Base-by-base conservation (phyloP, 2,797 vertebrate species). In the Scomberomorus guttatus region DNA sequence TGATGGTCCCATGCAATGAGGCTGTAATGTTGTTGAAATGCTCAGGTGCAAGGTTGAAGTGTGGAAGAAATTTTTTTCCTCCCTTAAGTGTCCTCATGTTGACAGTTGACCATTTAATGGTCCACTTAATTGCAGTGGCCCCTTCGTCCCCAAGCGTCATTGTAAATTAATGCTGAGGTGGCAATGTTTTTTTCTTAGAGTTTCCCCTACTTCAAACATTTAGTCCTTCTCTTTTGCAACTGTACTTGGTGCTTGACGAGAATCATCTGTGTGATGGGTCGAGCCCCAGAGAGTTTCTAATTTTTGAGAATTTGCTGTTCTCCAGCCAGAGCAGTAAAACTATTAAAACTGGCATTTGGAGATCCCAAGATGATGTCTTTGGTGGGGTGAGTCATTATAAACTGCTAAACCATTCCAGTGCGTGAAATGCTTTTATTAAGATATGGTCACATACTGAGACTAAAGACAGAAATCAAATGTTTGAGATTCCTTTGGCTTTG, bases 31-130 rank as follows among this genome's bases (percentile, higher is more conserved):
- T 94, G 91, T 85, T 91, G 90, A 95, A 94, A 93, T 91, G 87
- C 89, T 95, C 95, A 95, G 94, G 94, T 95, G 94, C 92, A 91
- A 94, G 89, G 90, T 89, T 93, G 92, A 91, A 92, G 90, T 89
- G 90, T 90, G 82, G 80, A 90, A 79, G 89, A 90, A 58, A 68
- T 86, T 90, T 84, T 83, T 85, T 75, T 39, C 56, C 63, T 82
- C 76, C 65, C 66, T 75, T 92, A 94, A 94, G 93, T 93, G 91
- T 92, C 92, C 90, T 92, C 92, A 95, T 94, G 93, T 94, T 95
- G 94, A 95, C 94, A 94, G 94, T 93, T 95, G 95, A 95, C 94
- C 90, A 91, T 93, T 94, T 94, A 95, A 95, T 94, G 92, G 93
- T 71, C 80, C 90, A 87, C 90, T 92, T 94, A 95, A 95, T 95